Evolutionary conservation across 1,140 invertebrate species (phyloP).

Genomic region (Aplysia californica): DNA sequence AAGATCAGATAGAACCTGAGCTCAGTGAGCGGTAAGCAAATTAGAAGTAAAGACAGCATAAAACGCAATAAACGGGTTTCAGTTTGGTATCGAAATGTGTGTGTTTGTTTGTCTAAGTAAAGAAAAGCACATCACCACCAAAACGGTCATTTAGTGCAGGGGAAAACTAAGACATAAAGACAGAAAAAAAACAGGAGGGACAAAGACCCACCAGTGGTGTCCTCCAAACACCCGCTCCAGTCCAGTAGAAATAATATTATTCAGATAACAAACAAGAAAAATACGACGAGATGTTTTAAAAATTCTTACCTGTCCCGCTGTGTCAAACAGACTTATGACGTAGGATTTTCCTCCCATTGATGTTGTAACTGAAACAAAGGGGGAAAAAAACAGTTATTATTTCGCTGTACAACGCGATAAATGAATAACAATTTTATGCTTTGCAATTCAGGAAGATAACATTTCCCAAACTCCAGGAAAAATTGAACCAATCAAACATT

Average conservation of each 20-base stretch:
- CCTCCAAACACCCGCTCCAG: background rate
- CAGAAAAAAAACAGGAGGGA: background rate
- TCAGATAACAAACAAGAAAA: background rate
- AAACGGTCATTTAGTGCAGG: background rate
- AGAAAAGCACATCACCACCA: background rate
- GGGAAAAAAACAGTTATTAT: constrained; percentile 4
- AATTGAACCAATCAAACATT: too few species aligned
- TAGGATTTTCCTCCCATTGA: constrained; percentile 29
- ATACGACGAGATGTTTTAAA: background rate
- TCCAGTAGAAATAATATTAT: background rate
- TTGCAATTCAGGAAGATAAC: too few species aligned
- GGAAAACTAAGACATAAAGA: background rate
- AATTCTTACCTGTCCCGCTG: constrained; percentile 23
- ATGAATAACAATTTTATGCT: too few species aligned
- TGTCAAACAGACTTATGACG: constrained; percentile 27
- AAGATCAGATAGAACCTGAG: background rate
- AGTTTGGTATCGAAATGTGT: too few species aligned
- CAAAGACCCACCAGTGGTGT: too few species aligned
- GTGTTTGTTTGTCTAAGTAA: too few species aligned
- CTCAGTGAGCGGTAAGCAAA: background rate
- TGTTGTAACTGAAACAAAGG: constrained; percentile 24
- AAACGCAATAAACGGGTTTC: too few species aligned
- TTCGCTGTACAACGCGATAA: too few species aligned
- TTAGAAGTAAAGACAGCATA: background rate
- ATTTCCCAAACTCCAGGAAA: too few species aligned